Base-by-base conservation (phyloP, 1,140 invertebrate genomes). In the Ruditapes philippinarum region DNA sequence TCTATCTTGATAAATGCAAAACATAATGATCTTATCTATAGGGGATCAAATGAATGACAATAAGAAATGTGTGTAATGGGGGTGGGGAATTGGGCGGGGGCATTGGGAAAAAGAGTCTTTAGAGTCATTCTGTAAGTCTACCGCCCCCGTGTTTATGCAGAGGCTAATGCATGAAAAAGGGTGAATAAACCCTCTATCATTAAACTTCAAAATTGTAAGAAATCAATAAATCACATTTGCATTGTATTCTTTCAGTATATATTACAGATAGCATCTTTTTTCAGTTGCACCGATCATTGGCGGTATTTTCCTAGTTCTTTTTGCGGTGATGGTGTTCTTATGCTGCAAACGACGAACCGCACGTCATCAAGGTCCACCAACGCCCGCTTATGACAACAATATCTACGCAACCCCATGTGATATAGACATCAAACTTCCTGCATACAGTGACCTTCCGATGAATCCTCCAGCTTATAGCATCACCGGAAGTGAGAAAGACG, bases 311-410 rank as follows among this genome's bases (percentile, higher is more conserved):
- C 31, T 70, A 1, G 38, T 70, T 38, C 2, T 19, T 38, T 2
- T 70, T 12, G 33, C 22, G 12, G 7, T 70, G 19, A 2, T 38
- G 4, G 3, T 70, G 65, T 70, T 70, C 33, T 17, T 36, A 17
- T 70, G 65, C 65, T 38, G 36, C 33, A 11, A 33, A 70, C 33
- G 36, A 38, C 65, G 19, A 0, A 70, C 0, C 11, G 28, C 25
- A 14, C 31, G 25, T 5, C 33, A 5, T 4, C 33, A 11, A 9
- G 36, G 33, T 14, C 33, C 12, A 1, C 65, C 14, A 36, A 4
- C 25, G 19, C 19, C 74, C 33, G 45, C 45, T 17, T 78, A 57
- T 78, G 74, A 78, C 45, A 78, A 78, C 74, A 51, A 78, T 49
- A 51, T 78, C 31, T 78, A 78, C 45, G 45, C 42, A 19, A 33